Evolutionary conservation across 2,888 invertebrate genomes (phyloP), one percentile per base, ranked within the genome.

Genomic region (Temnothorax rugatulus): DNA sequence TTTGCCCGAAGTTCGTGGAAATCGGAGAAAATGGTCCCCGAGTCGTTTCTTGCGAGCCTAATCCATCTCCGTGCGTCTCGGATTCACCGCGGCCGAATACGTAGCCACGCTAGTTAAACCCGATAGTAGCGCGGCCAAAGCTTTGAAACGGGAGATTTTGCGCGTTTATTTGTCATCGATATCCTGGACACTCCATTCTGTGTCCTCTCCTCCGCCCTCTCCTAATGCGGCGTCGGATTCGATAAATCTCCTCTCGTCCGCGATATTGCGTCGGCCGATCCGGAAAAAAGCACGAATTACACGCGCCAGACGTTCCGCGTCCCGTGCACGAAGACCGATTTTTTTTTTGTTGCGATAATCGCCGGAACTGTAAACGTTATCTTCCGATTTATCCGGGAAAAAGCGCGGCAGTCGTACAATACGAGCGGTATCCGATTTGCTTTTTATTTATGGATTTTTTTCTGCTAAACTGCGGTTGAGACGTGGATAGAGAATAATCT

Each of bases 121-220:
- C 84, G 88, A 87, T 83, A 86, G 86, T 50, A 76, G 74, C 71
- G 85, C 61, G 84, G 84, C 66, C 84, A 84, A 86, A 89, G 90
- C 91, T 90, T 90, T 82, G 91, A 87, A 90, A 87, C 87, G 82
- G 34, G 87, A 91, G 87, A 90, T 88, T 89, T 89, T 86, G 71
- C 85, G 76, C 89, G 89, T 87, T 88, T 90, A 88, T 90, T 91
- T 88, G 87, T 88, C 90, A 83, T 87, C 87, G 90, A 90, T 90
- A 90, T 87, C 90, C 86, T 50, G 83, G 73, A 74, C 81, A 76
- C 71, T 71, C 79, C 57, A 68, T 68, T 68, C 25, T 41, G 50
- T 34, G 29, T 9, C 34, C 59, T 47, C 21, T 34, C 18, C 25
- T 13, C 34, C 50, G 0, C 1, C 34, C 63, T 63, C 75, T 47